Conservation (phyloP, 2,888 invertebrate species). For the Aethes cnicana region DNA sequence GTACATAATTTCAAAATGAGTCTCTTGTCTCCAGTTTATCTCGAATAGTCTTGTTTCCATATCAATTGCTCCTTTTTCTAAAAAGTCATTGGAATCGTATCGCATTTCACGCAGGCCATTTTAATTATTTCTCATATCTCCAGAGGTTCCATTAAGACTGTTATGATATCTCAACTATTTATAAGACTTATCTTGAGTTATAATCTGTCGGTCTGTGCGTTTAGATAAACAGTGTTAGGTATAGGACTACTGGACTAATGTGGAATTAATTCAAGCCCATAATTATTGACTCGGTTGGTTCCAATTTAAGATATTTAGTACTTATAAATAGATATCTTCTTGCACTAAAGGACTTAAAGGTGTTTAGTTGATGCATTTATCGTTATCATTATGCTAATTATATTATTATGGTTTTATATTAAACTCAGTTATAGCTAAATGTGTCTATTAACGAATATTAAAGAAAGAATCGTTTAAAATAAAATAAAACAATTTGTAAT, state of each 20-base stretch:
- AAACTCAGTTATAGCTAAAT: too few species aligned
- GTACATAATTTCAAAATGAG: background rate
- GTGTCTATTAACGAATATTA: too few species aligned
- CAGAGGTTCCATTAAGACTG: constrained; percentile 1
- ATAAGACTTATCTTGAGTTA: constrained; percentile 57
- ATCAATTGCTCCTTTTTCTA: too few species aligned
- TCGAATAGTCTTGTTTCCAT: too few species aligned
- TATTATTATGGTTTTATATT: too few species aligned
- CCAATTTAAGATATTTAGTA: background rate
- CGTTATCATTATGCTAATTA: too few species aligned
- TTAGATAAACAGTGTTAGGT: constrained; percentile 39
- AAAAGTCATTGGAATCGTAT: too few species aligned
- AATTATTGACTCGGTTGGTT: background rate
- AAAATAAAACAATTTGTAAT: too few species aligned
- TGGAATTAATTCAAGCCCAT: constrained; percentile 19
- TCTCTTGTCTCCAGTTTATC: background rate
- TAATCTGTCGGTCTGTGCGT: constrained; percentile 48
- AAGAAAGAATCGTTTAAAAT: too few species aligned
- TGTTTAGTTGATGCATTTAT: background rate
- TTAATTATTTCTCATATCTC: background rate
- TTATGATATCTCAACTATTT: constrained; percentile 21
- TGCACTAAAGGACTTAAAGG: background rate
- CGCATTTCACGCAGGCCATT: too few species aligned
- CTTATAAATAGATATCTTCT: background rate
- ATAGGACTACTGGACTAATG: constrained; percentile 21